These are phyloP conservation scores for Chaitophorus viminalis DNA, from an alignment of 2,888 invertebrate species.

Conservation along the genomic window DNA sequence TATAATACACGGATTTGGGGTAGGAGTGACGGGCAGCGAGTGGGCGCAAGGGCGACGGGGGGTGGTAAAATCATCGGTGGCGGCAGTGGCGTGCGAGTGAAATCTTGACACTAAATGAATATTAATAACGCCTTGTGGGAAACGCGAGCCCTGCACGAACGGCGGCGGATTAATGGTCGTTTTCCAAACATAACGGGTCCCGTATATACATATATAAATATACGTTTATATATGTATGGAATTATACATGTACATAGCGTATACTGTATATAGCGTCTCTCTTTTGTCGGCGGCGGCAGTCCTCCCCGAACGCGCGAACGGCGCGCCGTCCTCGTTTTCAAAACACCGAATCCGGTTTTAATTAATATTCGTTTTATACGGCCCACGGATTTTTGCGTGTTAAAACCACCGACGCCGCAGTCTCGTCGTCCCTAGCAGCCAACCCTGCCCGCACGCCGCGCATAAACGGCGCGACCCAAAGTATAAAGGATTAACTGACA, in stretches of 20 bases:
- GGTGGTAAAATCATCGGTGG: slow-evolving; percentile 29
- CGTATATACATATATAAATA: slow-evolving; percentile 4
- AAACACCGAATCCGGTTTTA: slow-evolving; percentile 60
- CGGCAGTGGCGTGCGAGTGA: slow-evolving; percentile 28
- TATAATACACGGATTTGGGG: neutral
- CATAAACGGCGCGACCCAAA: neutral
- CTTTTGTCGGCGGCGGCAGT: slow-evolving; percentile 45
- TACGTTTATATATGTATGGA: no score
- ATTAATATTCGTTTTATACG: slow-evolving; percentile 61
- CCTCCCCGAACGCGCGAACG: neutral
- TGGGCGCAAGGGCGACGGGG: neutral
- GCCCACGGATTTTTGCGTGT: slow-evolving; percentile 55
- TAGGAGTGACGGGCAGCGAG: neutral
- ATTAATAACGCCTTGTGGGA: slow-evolving; percentile 61
- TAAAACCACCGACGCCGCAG: neutral
- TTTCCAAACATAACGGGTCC: slow-evolving; percentile 55
- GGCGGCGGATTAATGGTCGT: slow-evolving; percentile 59
- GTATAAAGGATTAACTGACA: slow-evolving; percentile 48
- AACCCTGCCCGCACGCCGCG: neutral
- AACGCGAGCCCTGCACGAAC: slow-evolving; percentile 42
- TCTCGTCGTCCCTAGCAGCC: neutral
- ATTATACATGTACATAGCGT: neutral
- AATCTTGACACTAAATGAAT: slow-evolving; percentile 62
- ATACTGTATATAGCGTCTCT: slow-evolving; percentile 30
- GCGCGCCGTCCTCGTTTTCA: slow-evolving; percentile 38